A percentile compares a stretch with the other conserved stretches of the same genome.
phyloP scores from a whole-genome alignment of 1,140 invertebrate genomes.

The Megathymus violae region DNA sequence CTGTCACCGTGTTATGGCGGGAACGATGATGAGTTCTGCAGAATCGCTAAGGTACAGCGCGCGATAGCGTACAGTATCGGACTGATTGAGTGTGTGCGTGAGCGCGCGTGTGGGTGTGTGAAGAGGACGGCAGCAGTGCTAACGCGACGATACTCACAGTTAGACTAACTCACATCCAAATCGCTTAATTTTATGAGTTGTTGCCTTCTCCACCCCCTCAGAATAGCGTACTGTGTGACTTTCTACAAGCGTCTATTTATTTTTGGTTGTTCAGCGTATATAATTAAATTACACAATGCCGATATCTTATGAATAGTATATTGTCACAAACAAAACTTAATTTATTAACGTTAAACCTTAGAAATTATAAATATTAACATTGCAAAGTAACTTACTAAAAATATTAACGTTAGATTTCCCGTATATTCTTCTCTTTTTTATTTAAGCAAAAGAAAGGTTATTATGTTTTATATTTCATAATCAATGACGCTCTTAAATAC shows the following conservation, averaged over 20 bases:
- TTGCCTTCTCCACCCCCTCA: constrained; percentile 83
- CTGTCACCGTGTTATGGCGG: constrained; percentile 67
- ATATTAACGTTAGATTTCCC: no score
- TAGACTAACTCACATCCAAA: constrained; percentile 83
- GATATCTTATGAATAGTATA: no score
- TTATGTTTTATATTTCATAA: no score
- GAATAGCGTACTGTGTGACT: constrained; percentile 50
- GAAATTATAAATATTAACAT: no score
- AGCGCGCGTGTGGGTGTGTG: constrained; percentile 46
- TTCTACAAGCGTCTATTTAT: constrained; percentile 51
- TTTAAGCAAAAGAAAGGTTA: no score
- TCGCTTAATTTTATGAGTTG: constrained; percentile 85
- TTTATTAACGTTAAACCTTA: no score
- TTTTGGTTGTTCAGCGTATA: constrained; percentile 3
- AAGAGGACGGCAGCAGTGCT: constrained; percentile 62
- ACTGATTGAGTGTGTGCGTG: constrained; percentile 26
- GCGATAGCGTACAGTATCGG: constrained; percentile 39
- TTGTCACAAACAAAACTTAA: no score
- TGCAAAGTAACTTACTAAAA: no score
- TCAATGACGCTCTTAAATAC: no score
- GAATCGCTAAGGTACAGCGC: constrained; percentile 23
- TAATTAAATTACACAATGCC: no score
- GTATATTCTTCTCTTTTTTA: no score
- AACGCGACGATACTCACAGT: constrained; percentile 78
- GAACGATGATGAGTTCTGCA: constrained; percentile 34